phyloP scores from a whole-genome alignment of 1,140 invertebrate species.

The Batillaria attramentaria region DNA sequence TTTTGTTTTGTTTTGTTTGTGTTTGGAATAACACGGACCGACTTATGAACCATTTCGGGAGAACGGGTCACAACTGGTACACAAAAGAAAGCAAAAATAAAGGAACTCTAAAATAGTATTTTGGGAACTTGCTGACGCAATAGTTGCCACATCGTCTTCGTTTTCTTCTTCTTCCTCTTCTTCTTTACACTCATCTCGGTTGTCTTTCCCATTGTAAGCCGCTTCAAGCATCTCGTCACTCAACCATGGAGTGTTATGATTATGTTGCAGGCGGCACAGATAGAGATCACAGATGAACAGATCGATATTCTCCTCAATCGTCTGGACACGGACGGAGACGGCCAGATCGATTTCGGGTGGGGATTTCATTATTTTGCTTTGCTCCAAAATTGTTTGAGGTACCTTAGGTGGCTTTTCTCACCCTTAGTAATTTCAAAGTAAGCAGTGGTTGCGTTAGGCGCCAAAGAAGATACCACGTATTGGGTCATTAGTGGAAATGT shows the following conservation, averaged over 20 bases:
- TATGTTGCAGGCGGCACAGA: constrained; percentile 50
- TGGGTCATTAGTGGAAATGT: no score
- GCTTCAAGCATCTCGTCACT: not conserved
- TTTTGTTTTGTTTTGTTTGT: no score
- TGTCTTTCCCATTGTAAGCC: not conserved
- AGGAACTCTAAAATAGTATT: no score
- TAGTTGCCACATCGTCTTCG: not conserved
- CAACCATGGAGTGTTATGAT: not conserved
- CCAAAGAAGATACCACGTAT: no score
- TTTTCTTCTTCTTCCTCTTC: not conserved
- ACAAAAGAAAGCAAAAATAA: no score
- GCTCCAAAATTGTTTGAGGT: not conserved
- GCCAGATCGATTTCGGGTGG: constrained; percentile 65
- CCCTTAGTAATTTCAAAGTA: not conserved
- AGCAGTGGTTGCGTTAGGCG: no score
- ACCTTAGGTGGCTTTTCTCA: not conserved
- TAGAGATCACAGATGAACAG: constrained; percentile 61
- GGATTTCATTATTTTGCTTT: constrained; percentile 1
- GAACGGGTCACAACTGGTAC: no score
- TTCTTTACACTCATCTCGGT: not conserved
- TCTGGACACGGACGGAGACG: constrained; percentile 62
- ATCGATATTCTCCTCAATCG: constrained; percentile 56
- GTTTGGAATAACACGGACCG: no score
- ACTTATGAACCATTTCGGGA: no score
- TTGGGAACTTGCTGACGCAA: no score